Base-by-base conservation (phyloP, 2,797 vertebrate species). In the Margarornis squamiger region DNA sequence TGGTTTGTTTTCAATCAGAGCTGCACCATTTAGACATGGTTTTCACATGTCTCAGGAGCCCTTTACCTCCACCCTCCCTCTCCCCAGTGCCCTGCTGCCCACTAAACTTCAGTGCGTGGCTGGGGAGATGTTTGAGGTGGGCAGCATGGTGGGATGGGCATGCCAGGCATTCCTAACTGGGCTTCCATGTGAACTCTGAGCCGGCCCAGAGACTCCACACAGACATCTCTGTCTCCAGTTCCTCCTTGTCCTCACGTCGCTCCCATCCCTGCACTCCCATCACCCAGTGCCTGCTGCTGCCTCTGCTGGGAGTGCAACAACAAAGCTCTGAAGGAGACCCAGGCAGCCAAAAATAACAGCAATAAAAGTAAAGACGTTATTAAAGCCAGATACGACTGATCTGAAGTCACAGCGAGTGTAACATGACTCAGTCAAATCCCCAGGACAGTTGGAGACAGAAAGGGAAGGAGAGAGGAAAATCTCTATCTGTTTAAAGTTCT, bases 361-460 rank as follows among this genome's bases (percentile, higher is more conserved):
- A 96, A 94, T 97, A 97, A 97, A 97, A 98, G 97, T 94, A 92
- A 97, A 97, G 94, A 66, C 70, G 17, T 98, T 97, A 97, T 98
- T 97, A 98, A 97, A 97, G 97, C 96, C 97, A 98, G 97, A 98
- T 96, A 97, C 67, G 22, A 97, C 89, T 91, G 95, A 95, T 97
- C 94, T 97, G 96, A 96, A 98, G 97, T 97, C 98, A 95, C 97
- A 97, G 95, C 88, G 88, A 96, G 92, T 86, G 93, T 96, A 96
- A 93, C 82, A 95, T 94, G 95, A 98, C 96, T 97, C 96, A 93
- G 95, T 92, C 86, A 88, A 93, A 95, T 97, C 97, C 96, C 97
- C 95, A 97, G 92, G 94, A 92, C 95, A 54, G 77, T 86, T 93
- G 86, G 96, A 95, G 95, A 97, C 93, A 97, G 96, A 91, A 62